phyloP scores from a whole-genome alignment of 2,888 invertebrate species.

The Philhelius pedissequus region DNA sequence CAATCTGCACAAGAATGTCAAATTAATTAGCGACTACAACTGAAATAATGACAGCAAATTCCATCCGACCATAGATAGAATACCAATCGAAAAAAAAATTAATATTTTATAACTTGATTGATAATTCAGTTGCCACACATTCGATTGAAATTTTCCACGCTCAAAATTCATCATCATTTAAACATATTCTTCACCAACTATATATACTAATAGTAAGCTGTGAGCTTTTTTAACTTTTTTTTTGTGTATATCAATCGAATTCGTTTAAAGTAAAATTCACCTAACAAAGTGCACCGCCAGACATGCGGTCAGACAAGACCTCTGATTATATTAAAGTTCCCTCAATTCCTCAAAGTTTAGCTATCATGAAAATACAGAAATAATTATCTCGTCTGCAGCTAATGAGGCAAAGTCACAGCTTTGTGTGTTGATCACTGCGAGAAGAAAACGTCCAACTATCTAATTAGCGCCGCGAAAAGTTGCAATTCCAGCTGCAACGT shows the following conservation, averaged over 20 bases:
- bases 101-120: constrained; percentile 63
- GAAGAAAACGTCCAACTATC: constrained; percentile 43
- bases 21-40: constrained; percentile 31
- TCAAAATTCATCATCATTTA: constrained; percentile 62
- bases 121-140: constrained; percentile 61
- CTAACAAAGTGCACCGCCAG: constrained; percentile 60
- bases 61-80: constrained; percentile 14
- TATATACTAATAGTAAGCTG: not conserved
- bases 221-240: not conserved
- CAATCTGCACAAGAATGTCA: constrained; percentile 5
- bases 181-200: not conserved
- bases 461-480: constrained; percentile 57
- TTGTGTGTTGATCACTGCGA: not conserved
- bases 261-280: constrained; percentile 3
- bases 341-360: not conserved
- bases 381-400: constrained; percentile 58
- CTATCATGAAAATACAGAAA: not conserved
- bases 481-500: constrained; percentile 39
- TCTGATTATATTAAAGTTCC: constrained; percentile 11
- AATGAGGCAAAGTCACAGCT: constrained; percentile 56
- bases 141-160: constrained; percentile 56
- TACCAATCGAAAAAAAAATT: not conserved
- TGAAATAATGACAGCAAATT: constrained; percentile 41
- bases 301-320: constrained; percentile 59
- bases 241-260: not conserved